Percentiles rank a stretch among this genome's conserved stretches.
phyloP scores from a whole-genome alignment of 2,888 invertebrate genomes.

The Gerris lacustris region DNA sequence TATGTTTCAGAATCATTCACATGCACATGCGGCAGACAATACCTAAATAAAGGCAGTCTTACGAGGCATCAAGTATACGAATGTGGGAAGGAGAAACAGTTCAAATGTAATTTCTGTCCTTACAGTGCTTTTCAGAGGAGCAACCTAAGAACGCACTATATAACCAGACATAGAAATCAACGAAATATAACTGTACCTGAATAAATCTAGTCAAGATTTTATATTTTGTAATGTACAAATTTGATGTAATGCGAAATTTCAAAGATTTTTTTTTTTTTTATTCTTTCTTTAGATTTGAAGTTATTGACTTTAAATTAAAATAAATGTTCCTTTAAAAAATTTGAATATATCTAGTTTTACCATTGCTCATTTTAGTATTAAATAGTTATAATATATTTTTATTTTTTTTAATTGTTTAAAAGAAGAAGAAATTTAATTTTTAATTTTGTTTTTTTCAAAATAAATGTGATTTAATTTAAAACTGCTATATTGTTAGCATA shows the following conservation, averaged over 20 bases:
- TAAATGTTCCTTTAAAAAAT: background rate
- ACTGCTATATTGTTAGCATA: no score
- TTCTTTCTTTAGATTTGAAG: no score
- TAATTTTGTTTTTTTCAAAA: background rate
- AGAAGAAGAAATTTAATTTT: background rate
- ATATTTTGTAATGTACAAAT: no score
- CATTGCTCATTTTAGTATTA: background rate
- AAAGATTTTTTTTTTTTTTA: no score
- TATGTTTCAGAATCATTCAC: background rate
- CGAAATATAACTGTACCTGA: background rate
- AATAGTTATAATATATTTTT: background rate
- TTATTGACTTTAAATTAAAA: no score
- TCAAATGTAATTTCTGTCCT: slow-evolving; percentile 22
- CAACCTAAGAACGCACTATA: slow-evolving; percentile 20
- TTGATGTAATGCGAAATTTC: no score
- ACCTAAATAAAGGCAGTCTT: slow-evolving; percentile 21
- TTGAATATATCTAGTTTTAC: background rate
- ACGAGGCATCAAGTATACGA: slow-evolving; percentile 8
- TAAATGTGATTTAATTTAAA: no score
- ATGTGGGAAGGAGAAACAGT: slow-evolving; percentile 17
- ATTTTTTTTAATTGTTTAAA: background rate
- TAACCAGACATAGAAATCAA: slow-evolving; percentile 13
- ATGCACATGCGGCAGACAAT: slow-evolving; percentile 19
- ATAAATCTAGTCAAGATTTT: no score
- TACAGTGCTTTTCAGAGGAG: slow-evolving; percentile 23